Evolutionary conservation across 2,888 invertebrate genomes (phyloP).

Genomic region (Hemithea aestivaria): DNA sequence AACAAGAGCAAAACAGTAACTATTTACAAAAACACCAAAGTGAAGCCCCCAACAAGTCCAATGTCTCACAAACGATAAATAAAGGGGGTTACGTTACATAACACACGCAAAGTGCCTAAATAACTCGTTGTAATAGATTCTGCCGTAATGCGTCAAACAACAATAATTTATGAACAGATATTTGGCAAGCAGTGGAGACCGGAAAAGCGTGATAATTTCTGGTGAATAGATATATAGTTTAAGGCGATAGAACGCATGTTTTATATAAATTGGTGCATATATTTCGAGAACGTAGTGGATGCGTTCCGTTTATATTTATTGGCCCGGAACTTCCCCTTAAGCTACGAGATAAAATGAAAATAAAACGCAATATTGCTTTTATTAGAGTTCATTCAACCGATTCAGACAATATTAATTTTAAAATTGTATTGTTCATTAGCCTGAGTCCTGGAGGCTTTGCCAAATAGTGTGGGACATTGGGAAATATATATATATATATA

Average conservation of each 20-base stretch:
- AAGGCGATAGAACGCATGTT: constrained; percentile 41
- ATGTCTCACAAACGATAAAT: constrained; percentile 25
- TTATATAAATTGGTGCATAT: constrained; percentile 31
- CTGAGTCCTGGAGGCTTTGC: too few relatives aligned
- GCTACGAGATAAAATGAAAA: too few relatives aligned
- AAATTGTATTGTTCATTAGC: too few relatives aligned
- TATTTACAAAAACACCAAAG: constrained; percentile 4
- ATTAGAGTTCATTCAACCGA: too few relatives aligned
- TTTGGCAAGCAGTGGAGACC: constrained; percentile 62
- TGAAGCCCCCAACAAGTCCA: constrained; percentile 12
- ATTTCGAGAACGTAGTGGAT: constrained; percentile 12
- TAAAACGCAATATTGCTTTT: too few relatives aligned
- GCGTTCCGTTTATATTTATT: constrained; percentile 4
- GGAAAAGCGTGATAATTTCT: constrained; percentile 65
- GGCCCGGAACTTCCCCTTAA: not conserved
- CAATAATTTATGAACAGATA: constrained; percentile 65
- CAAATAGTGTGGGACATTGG: too few relatives aligned
- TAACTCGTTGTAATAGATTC: constrained; percentile 61
- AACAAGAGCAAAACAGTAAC: too few relatives aligned
- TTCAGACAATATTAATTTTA: too few relatives aligned
- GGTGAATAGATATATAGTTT: constrained; percentile 44
- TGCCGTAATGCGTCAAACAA: constrained; percentile 71
- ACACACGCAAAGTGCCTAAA: constrained; percentile 37
- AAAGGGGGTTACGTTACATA: constrained; percentile 30
- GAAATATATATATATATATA: too few relatives aligned